Evolutionary conservation across 1,140 invertebrate genomes (phyloP), one percentile per base, ranked within the genome.

Genomic region (Trissolcus basalis): DNA sequence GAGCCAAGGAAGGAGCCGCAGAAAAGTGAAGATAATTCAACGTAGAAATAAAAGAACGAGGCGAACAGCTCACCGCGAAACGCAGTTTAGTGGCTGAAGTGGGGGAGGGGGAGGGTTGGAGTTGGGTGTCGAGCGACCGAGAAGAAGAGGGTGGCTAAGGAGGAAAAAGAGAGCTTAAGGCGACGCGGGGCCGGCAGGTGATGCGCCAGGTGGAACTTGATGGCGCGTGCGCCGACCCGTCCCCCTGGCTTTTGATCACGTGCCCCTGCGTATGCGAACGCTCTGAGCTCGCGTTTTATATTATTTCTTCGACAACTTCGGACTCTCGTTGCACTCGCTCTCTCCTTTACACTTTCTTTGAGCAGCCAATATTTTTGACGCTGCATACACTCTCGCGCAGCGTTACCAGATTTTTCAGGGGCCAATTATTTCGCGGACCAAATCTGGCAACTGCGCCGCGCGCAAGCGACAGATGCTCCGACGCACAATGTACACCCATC

Each of bases 171-270:
- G 76, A 82, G 81, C 80, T 83, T 81, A 80, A 83, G 85, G 80
- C 70, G 48, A 81, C 84, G n/a, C n/a, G 81, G 84, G 84, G 85
- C 85, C 84, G 87, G 87, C 87, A 88, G 87, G 87, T 88, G 87
- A 88, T 87, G 85, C 84, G 83, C 86, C 87, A 88, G 87, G 87
- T 88, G 86, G 84, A 87, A 82, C 76, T 76, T 82, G 82, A 83
- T 78, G 87, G 83, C 86, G 85, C 87, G 87, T 88, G 87, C 84
- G 86, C 82, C 59, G 67, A 81, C 59, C 68, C 70, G 67, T 80
- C 80, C 83, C 82, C 83, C 80, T 80, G 80, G 76, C 80, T 87
- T 86, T 85, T 80, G 83, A 86, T 87, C 85, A 86, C 85, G 85
- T 86, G 87, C 83, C 83, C 56, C 71, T 69, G 61, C 54, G 68